These are phyloP conservation scores for Acanthacorydalis orientalis DNA, from an alignment of 2,888 invertebrate genomes.

Conservation along the genomic window DNA sequence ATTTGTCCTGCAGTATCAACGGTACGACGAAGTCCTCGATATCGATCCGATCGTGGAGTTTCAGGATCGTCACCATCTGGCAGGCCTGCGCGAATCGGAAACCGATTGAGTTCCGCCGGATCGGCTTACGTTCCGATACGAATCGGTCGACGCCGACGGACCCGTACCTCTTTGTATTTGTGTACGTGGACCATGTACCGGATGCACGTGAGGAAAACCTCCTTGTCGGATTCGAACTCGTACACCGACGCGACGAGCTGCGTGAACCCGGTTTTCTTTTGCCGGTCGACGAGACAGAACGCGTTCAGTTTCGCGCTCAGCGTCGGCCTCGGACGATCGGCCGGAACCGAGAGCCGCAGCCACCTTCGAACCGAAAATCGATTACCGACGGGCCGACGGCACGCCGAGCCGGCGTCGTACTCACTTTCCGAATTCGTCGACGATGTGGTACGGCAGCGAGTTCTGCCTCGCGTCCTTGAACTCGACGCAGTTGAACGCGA, in stretches of 20 bases:
- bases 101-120: no score
- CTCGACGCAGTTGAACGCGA: conserved; percentile 9
- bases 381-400: no score
- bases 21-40: conserved; percentile 61
- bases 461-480: background rate
- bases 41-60: conserved; percentile 46
- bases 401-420: no score
- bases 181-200: background rate
- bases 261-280: conserved; percentile 17
- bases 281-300: conserved; percentile 20
- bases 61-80: conserved; percentile 47
- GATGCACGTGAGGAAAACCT: background rate
- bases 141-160: no score
- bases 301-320: no score
- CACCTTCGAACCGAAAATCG: conserved; percentile 24
- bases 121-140: no score
- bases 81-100: conserved; percentile 33
- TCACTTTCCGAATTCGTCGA: no score
- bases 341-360: conserved; percentile 18
- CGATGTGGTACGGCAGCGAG: conserved; percentile 20
- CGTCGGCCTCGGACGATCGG: no score
- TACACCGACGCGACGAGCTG: background rate
- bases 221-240: background rate
- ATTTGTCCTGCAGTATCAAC: conserved; percentile 65
- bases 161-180: background rate